These are phyloP conservation scores for Kuschelorhynchus macadamiae DNA, from an alignment of 2,888 invertebrate genomes.

Conservation along the genomic window DNA sequence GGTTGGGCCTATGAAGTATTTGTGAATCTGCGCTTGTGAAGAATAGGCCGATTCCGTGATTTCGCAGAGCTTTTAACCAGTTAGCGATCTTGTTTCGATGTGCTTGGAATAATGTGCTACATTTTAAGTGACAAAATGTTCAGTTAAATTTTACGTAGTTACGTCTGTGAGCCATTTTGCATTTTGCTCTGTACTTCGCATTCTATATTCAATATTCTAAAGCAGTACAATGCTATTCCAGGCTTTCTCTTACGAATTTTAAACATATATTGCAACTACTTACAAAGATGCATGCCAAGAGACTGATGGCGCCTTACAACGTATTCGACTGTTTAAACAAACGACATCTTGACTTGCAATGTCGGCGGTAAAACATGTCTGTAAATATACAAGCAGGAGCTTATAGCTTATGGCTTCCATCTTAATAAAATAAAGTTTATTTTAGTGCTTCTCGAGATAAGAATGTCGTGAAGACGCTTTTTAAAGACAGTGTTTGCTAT, in stretches of 20 bases:
- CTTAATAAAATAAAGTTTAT: constrained; percentile 35
- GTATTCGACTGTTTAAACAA: constrained; percentile 20
- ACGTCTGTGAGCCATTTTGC: too few relatives aligned
- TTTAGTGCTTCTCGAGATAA: constrained; percentile 20
- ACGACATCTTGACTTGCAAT: constrained; percentile 29
- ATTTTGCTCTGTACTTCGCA: too few relatives aligned
- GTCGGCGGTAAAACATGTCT: constrained; percentile 20
- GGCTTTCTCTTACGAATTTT: not conserved
- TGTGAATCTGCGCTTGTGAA: too few relatives aligned
- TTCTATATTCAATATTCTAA: too few relatives aligned
- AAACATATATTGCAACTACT: constrained; percentile 7
- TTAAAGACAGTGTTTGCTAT: constrained; percentile 13
- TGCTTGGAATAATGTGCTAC: too few relatives aligned
- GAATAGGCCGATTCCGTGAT: too few relatives aligned
- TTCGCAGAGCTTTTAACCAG: too few relatives aligned
- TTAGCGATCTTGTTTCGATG: too few relatives aligned
- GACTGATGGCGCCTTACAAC: constrained; percentile 20
- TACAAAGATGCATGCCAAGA: not conserved
- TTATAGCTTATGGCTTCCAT: constrained; percentile 26
- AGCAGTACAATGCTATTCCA: too few relatives aligned
- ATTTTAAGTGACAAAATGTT: too few relatives aligned
- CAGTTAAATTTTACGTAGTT: too few relatives aligned
- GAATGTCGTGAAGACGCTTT: constrained; percentile 5
- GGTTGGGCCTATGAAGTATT: too few relatives aligned
- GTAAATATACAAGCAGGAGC: constrained; percentile 27